Evolutionary conservation across 1,140 invertebrate species (phyloP).

Genomic region (Drosophila novamexicana): DNA sequence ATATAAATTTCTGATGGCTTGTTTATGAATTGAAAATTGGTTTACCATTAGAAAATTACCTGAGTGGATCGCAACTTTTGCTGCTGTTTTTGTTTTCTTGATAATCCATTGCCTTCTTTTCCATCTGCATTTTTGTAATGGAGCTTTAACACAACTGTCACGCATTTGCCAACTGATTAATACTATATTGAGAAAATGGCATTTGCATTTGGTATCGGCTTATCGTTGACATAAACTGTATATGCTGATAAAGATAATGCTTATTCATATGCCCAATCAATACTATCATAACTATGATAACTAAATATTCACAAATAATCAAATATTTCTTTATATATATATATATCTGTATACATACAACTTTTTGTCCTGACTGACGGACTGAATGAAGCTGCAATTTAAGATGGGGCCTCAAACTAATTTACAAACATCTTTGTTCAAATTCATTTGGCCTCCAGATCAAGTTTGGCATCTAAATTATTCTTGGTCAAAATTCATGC

Average conservation of each 20-base stretch:
- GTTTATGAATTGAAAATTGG: too few relatives aligned
- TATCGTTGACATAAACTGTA: conserved; percentile 13
- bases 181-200: conserved; percentile 3
- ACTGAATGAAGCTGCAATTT: neutral
- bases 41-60: neutral
- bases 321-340: neutral
- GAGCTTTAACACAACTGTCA: conserved; percentile 13
- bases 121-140: conserved; percentile 9
- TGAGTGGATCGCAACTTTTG: neutral
- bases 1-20: too few relatives aligned
- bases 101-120: neutral
- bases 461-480: too few relatives aligned
- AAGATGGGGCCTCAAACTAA: too few relatives aligned
- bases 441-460: too few relatives aligned
- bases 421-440: too few relatives aligned
- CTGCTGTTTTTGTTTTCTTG: neutral
- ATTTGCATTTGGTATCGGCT: conserved; percentile 14
- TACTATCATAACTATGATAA: conserved; percentile 29
- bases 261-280: conserved; percentile 23
- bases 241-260: conserved; percentile 21
- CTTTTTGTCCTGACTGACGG: neutral
- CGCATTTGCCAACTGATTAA: conserved; percentile 4
- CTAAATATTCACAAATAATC: neutral
- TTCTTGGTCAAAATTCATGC: too few relatives aligned
- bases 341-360: neutral